Conservation (phyloP, 2,797 vertebrate genomes). For the Sciurus vulgaris region DNA sequence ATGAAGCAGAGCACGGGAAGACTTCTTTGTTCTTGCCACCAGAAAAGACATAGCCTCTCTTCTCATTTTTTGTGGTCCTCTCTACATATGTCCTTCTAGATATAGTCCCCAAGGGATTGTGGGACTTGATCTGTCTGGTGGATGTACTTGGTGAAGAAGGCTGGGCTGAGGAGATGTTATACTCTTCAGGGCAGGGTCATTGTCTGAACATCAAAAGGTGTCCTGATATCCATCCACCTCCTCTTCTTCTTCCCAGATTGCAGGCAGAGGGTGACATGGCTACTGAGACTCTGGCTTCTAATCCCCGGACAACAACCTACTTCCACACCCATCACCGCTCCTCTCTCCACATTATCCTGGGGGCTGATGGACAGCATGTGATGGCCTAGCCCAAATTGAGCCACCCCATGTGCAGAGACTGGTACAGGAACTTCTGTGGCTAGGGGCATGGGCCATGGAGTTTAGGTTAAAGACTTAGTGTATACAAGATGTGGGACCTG, state of each 20-base stretch:
- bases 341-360: accelerated
- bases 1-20: background rate
- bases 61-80: background rate
- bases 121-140: background rate
- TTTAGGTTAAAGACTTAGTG: background rate
- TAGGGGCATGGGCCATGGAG: background rate
- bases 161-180: accelerated
- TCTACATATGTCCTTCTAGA: background rate
- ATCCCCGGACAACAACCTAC: too few species aligned
- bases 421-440: background rate
- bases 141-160: background rate
- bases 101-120: background rate
- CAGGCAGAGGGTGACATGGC: too few species aligned
- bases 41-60: background rate
- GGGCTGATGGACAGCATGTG: too few species aligned
- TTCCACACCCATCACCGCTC: background rate
- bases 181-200: background rate
- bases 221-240: background rate
- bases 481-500: background rate
- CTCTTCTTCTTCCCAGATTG: background rate
- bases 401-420: accelerated
- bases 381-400: background rate
- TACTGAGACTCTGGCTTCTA: too few species aligned
- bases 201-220: background rate
- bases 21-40: background rate